A percentile compares a stretch with the other conserved stretches of the same genome.
Conservation (phyloP, 2,888 invertebrate genomes). For the Machimus rusticus region DNA sequence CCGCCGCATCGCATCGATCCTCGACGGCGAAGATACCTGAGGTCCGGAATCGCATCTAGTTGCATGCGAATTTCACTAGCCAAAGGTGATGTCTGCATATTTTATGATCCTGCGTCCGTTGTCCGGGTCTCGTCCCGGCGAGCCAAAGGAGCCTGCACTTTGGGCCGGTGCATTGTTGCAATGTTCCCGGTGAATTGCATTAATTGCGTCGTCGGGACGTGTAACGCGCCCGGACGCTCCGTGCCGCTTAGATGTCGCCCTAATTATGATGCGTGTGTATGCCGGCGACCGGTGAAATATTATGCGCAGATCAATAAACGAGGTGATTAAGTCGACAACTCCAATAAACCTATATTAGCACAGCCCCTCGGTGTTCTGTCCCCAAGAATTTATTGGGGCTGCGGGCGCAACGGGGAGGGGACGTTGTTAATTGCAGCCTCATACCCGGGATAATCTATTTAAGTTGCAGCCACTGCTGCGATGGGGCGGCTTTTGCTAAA, state of each 20-base stretch:
- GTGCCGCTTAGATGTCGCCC: conserved; percentile 11
- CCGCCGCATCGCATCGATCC: neutral
- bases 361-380: neutral
- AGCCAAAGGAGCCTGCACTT: neutral
- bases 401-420: neutral
- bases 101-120: conserved; percentile 27
- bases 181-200: conserved; percentile 27
- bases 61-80: conserved; percentile 21
- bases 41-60: neutral
- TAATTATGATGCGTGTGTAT: conserved; percentile 14
- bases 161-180: neutral
- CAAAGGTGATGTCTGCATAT: conserved; percentile 32
- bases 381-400: neutral
- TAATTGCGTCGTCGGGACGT: neutral
- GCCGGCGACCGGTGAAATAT: neutral
- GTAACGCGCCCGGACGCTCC: neutral
- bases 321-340: conserved; percentile 21
- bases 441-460: neutral
- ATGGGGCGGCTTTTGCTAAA: neutral
- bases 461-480: neutral
- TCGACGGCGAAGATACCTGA: conserved; percentile 3
- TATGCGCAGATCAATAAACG: neutral
- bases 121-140: neutral
- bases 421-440: neutral
- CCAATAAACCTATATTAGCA: conserved; percentile 3